Conservation (phyloP, 2,113 vertebrate species). For the Chitala chitala region DNA sequence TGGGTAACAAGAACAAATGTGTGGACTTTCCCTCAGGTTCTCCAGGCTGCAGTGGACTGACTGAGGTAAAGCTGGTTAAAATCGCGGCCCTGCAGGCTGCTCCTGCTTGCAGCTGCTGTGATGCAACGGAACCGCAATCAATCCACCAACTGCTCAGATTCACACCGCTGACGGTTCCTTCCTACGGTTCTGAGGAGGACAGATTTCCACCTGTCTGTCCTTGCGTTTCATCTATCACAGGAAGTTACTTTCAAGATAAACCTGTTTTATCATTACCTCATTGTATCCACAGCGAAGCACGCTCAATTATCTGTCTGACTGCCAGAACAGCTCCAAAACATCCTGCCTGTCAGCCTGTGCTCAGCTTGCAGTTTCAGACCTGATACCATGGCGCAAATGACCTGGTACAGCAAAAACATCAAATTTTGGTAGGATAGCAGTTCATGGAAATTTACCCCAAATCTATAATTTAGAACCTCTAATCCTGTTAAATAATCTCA, state of each 20-base stretch:
- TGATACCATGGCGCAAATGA: neutral
- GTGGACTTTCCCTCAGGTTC: neutral
- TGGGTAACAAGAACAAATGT: neutral
- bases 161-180: neutral
- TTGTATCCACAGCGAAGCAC: neutral
- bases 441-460: neutral
- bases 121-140: neutral
- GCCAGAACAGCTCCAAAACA: neutral
- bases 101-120: neutral
- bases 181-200: neutral
- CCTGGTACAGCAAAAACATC: neutral
- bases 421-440: too few relatives aligned
- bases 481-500: too few relatives aligned
- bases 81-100: too few relatives aligned
- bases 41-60: neutral
- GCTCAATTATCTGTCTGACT: neutral
- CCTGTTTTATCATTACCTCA: neutral
- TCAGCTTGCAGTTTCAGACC: neutral
- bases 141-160: neutral
- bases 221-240: neutral
- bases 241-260: conserved; percentile 10
- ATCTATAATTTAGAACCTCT: too few relatives aligned
- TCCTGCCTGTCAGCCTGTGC: neutral
- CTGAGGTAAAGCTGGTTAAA: neutral
- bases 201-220: neutral